Evolutionary conservation across 2,888 invertebrate genomes (phyloP).

Genomic region (Ferrisia virgata): DNA sequence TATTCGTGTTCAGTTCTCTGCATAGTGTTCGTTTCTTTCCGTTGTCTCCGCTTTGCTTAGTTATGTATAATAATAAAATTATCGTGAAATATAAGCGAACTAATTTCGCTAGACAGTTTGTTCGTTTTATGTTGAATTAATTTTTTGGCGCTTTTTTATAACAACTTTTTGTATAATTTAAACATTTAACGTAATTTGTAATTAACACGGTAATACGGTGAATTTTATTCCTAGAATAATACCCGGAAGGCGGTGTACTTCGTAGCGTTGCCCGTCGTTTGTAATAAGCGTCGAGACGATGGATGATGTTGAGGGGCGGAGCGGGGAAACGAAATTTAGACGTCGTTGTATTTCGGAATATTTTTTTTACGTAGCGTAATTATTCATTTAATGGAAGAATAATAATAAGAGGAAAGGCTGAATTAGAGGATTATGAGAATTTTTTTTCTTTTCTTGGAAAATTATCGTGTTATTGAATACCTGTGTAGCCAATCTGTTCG

Average conservation of each 20-base stretch:
- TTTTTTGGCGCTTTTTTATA: not conserved
- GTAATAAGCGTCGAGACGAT: not conserved
- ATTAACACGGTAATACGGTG: not conserved
- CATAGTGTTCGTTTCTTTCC: not conserved
- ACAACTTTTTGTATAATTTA: not conserved
- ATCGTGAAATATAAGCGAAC: not conserved
- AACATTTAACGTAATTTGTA: not conserved
- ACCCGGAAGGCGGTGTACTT: not conserved
- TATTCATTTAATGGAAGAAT: too few species aligned
- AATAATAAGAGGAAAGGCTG: too few species aligned
- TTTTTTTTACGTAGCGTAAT: too few species aligned
- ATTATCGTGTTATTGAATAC: too few species aligned
- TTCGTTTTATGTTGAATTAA: not conserved
- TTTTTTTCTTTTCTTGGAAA: too few species aligned
- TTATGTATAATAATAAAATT: not conserved
- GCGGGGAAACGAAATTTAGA: not conserved
- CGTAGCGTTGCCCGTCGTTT: not conserved
- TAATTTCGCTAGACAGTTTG: not conserved
- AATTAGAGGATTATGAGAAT: too few species aligned
- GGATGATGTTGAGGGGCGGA: not conserved
- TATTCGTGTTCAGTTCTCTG: not conserved
- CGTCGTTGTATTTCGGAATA: too few species aligned
- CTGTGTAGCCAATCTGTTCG: too few species aligned
- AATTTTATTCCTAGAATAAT: not conserved
- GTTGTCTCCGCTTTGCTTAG: not conserved